phyloP scores from a whole-genome alignment of 2,113 vertebrate genomes.

The Rousettus leschenaultii region DNA sequence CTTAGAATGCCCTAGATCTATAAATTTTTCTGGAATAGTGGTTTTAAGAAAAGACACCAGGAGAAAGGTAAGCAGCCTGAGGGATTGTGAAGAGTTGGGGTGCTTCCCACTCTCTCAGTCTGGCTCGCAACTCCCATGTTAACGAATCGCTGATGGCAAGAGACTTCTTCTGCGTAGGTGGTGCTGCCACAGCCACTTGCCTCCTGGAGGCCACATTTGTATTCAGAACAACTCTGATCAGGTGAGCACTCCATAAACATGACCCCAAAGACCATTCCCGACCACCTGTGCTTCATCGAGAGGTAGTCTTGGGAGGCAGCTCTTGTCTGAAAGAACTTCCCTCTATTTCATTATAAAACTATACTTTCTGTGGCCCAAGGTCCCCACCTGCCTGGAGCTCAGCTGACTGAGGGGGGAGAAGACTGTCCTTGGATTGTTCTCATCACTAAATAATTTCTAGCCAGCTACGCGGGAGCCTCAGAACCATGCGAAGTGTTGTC shows the following conservation, averaged over 20 bases:
- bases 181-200: neutral
- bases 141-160: neutral
- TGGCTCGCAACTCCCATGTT: rapidly evolving
- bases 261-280: neutral
- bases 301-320: constrained; percentile 32
- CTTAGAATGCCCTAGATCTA: neutral
- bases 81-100: too few relatives aligned
- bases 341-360: constrained; percentile 36
- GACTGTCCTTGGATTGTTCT: constrained; percentile 47
- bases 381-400: neutral
- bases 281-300: constrained; percentile 41
- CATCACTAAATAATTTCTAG: constrained; percentile 27
- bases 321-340: constrained; percentile 27
- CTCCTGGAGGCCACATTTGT: neutral
- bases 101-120: neutral
- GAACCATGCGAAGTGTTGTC: constrained; percentile 73
- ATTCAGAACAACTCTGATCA: neutral
- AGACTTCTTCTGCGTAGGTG: neutral
- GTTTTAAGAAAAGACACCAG: neutral
- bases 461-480: neutral
- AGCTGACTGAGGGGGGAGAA: neutral
- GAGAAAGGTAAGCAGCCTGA: neutral
- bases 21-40: neutral
- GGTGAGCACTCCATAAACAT: neutral
- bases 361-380: neutral